A percentile compares a stretch with the other conserved stretches of the same genome.
Evolutionary conservation across 2,113 vertebrate genomes (phyloP).

Genomic region (Dascyllus trimaculatus): DNA sequence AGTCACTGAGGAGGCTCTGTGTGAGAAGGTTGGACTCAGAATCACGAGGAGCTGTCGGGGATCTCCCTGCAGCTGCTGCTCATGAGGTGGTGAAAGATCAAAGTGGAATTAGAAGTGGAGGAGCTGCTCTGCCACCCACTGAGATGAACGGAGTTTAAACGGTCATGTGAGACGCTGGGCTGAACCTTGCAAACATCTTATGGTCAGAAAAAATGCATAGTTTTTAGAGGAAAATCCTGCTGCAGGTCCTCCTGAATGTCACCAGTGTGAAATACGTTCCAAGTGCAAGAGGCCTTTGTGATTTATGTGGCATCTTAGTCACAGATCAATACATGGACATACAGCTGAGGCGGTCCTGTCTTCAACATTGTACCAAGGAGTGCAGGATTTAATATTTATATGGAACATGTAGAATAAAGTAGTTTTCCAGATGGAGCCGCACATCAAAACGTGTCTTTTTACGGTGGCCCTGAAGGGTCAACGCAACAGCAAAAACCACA

Average conservation of each 20-base stretch:
- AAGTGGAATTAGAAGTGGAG: constrained; percentile 43
- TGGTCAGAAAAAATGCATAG: background rate
- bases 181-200: constrained; percentile 6
- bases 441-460: too few relatives aligned
- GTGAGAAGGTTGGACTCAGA: constrained; percentile 3
- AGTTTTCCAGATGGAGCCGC: too few relatives aligned
- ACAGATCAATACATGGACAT: too few relatives aligned
- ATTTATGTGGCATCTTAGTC: too few relatives aligned
- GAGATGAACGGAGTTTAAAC: constrained; percentile 41
- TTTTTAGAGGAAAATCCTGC: background rate
- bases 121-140: constrained; percentile 29
- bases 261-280: background rate
- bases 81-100: constrained; percentile 51
- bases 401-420: too few relatives aligned
- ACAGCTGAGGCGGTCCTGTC: too few relatives aligned
- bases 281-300: background rate
- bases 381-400: too few relatives aligned
- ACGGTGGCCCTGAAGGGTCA: too few relatives aligned
- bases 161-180: constrained; percentile 39
- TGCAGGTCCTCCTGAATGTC: background rate
- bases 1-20: constrained; percentile 2
- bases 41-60: constrained; percentile 34
- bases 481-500: too few relatives aligned
- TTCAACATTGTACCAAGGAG: too few relatives aligned
- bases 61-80: constrained; percentile 15